Conservation (phyloP, 1,140 invertebrate species). For the Bombus vancouverensis region DNA sequence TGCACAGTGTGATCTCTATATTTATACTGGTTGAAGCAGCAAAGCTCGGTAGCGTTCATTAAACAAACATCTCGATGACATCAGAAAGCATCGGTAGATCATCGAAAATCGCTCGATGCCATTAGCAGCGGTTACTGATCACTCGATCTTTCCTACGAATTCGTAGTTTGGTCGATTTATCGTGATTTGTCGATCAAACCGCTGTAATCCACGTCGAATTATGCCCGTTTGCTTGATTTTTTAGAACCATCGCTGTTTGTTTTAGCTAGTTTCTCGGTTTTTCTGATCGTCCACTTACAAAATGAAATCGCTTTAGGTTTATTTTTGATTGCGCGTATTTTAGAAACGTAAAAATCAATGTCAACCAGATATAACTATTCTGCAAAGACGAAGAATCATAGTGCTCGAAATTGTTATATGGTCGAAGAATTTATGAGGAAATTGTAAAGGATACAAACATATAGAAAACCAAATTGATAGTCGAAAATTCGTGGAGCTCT, state of each 20-base stretch:
- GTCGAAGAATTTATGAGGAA: too few relatives aligned
- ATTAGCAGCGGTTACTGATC: constrained; percentile 23
- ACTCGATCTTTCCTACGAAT: not conserved
- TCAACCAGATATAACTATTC: too few relatives aligned
- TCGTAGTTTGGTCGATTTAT: not conserved
- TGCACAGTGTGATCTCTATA: constrained; percentile 16
- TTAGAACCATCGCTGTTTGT: too few relatives aligned
- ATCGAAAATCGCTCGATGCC: constrained; percentile 11
- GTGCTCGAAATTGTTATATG: too few relatives aligned
- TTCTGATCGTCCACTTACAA: not conserved
- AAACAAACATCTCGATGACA: constrained; percentile 32
- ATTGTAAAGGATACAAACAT: too few relatives aligned
- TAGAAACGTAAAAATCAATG: too few relatives aligned
- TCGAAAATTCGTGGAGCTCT: too few relatives aligned
- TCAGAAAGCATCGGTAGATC: constrained; percentile 11
- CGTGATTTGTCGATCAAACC: not conserved
- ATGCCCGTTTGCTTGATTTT: not conserved
- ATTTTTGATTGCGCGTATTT: not conserved
- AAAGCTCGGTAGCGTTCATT: constrained; percentile 10
- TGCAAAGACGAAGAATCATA: too few relatives aligned
- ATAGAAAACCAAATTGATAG: too few relatives aligned
- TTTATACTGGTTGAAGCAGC: constrained; percentile 8
- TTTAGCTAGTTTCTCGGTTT: not conserved
- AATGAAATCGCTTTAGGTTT: not conserved
- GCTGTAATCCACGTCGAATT: not conserved